phyloP scores from a whole-genome alignment of 2,797 vertebrate species.

The Malurus leucopterus region DNA sequence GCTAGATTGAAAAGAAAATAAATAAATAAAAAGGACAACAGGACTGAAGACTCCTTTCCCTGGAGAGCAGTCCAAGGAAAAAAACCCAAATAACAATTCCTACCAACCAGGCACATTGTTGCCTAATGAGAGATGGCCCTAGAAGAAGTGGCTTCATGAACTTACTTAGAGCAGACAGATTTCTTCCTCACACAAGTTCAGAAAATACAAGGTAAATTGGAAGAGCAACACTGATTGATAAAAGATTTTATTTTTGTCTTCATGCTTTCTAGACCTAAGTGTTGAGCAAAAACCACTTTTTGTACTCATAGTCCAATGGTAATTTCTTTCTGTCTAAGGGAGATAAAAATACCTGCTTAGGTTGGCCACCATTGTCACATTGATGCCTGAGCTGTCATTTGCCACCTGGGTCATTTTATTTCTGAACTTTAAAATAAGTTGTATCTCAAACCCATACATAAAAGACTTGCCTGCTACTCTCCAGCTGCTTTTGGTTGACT shows the following conservation, averaged over 20 bases:
- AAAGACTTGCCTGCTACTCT: not conserved
- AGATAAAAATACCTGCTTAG: not conserved
- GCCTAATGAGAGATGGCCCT: not conserved
- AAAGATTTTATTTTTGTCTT: not conserved
- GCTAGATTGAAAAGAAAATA: not conserved
- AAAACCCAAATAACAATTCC: not conserved
- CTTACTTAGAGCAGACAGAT: not conserved
- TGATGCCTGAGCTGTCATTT: not conserved
- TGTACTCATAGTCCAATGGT: not conserved
- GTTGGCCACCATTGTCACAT: not conserved
- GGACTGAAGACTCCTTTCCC: not conserved
- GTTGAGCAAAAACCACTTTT: not conserved
- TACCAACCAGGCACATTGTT: not conserved
- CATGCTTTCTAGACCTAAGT: not conserved
- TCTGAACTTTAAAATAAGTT: not conserved
- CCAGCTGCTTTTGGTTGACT: not conserved
- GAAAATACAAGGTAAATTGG: accelerated
- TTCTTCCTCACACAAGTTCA: not conserved
- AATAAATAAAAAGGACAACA: not conserved
- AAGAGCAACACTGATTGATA: not conserved
- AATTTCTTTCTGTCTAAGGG: not conserved
- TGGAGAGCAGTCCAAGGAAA: not conserved
- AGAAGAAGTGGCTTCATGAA: not conserved
- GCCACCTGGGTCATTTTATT: not conserved
- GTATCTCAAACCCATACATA: not conserved